These are phyloP conservation scores for Rhinoraja longicauda DNA, from an alignment of 2,797 vertebrate genomes.

Conservation along the genomic window DNA sequence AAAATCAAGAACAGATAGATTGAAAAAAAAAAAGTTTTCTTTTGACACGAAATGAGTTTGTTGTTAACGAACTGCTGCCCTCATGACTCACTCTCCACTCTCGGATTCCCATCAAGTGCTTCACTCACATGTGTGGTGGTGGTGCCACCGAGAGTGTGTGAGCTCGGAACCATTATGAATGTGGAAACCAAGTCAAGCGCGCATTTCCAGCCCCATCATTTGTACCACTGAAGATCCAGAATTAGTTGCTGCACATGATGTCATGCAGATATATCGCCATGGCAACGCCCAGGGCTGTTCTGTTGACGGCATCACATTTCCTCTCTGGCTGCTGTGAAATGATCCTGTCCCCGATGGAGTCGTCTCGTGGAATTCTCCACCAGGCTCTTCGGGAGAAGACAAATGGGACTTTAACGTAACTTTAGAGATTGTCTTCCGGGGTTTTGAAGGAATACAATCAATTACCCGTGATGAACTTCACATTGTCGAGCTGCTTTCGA, in stretches of 20 bases:
- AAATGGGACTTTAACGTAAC: neutral
- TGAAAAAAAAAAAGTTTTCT: neutral
- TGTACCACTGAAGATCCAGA: constrained; percentile 17
- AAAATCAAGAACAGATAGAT: constrained; percentile 6
- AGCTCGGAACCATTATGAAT: neutral
- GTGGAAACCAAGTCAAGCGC: constrained; percentile 5
- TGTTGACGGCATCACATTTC: constrained; percentile 11
- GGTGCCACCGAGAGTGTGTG: neutral
- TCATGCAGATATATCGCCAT: constrained; percentile 26
- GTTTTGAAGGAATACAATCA: neutral
- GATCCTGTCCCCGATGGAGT: neutral
- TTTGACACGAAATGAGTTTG: constrained; percentile 2
- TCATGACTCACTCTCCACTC: constrained; percentile 3
- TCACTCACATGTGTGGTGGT: constrained; percentile 28
- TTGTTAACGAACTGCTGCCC: neutral
- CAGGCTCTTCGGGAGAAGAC: constrained; percentile 7
- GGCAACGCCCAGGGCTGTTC: constrained; percentile 9
- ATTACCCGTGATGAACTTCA: neutral
- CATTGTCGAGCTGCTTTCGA: neutral
- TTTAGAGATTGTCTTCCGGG: neutral
- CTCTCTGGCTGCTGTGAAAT: constrained; percentile 7
- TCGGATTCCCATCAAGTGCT: neutral
- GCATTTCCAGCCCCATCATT: neutral
- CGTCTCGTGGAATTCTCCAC: constrained; percentile 6
- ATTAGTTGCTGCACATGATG: constrained; percentile 23